Conservation (phyloP, 1,140 invertebrate genomes). For the Stegodyphus mimosarum region DNA sequence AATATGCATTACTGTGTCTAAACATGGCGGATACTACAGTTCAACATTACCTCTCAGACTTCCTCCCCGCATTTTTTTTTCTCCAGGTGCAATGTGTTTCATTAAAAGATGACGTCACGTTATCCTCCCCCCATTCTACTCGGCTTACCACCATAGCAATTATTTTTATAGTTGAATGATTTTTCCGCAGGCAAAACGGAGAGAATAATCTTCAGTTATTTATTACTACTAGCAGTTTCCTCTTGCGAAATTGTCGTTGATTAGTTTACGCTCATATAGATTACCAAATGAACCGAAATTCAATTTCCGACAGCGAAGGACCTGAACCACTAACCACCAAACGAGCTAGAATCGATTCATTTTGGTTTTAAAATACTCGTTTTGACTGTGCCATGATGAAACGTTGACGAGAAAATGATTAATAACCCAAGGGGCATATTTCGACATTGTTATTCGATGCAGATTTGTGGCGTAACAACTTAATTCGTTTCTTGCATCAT, state of each 20-base stretch:
- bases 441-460: no score
- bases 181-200: background rate
- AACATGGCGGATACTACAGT: no score
- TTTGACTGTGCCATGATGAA: no score
- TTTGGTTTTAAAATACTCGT: background rate
- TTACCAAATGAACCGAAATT: slow-evolving; percentile 37
- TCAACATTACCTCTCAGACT: no score
- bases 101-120: slow-evolving; percentile 33
- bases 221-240: slow-evolving; percentile 36
- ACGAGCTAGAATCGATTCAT: background rate
- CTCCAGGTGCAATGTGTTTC: slow-evolving; percentile 30
- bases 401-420: no score
- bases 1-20: no score
- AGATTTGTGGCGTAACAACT: no score
- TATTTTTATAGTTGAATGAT: slow-evolving; percentile 31
- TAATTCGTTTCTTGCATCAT: no score
- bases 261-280: slow-evolving; percentile 26
- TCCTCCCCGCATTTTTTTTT: background rate
- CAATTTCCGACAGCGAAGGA: slow-evolving; percentile 1
- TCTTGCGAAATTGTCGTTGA: slow-evolving; percentile 23
- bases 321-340: background rate
- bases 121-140: background rate
- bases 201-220: slow-evolving; percentile 21
- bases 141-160: slow-evolving; percentile 27
- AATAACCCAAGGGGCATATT: no score